Conservation (phyloP, 2,113 vertebrate genomes). For the Leucopsar rothschildi region DNA sequence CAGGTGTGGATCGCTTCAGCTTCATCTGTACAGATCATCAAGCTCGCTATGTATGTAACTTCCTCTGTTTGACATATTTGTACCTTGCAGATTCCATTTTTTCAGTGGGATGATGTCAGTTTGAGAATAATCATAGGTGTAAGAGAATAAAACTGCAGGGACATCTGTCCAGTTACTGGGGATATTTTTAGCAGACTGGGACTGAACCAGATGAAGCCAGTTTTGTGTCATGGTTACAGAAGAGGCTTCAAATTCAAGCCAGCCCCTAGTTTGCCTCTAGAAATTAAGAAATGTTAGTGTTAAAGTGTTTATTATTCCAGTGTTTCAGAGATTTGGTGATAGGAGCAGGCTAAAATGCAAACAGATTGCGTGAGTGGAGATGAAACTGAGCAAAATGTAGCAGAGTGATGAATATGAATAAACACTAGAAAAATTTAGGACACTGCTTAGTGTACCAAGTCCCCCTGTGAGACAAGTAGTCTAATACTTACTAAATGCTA, state of each 20-base stretch:
- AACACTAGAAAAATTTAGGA: not conserved
- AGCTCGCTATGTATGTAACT: not conserved
- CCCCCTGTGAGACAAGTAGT: not conserved
- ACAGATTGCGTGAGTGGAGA: not conserved
- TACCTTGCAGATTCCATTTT: not conserved
- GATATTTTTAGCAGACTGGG: not conserved
- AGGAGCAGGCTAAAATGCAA: not conserved
- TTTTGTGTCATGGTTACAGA: not conserved
- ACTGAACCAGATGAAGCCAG: not conserved
- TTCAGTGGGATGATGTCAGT: not conserved
- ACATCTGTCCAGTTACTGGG: not conserved
- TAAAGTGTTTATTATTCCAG: not conserved
- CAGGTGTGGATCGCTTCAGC: not conserved
- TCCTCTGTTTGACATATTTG: not conserved
- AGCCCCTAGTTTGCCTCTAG: not conserved
- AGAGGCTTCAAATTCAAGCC: not conserved
- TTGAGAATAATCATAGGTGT: not conserved
- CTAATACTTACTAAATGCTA: not conserved
- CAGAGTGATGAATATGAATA: not conserved
- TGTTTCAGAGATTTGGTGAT: not conserved
- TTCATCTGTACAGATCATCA: fast-evolving
- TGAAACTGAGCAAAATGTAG: not conserved
- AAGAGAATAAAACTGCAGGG: not conserved
- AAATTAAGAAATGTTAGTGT: not conserved
- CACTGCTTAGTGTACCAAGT: not conserved